These are phyloP conservation scores for Procambarus clarkii DNA, from an alignment of 1,140 invertebrate genomes.

Conservation along the genomic window DNA sequence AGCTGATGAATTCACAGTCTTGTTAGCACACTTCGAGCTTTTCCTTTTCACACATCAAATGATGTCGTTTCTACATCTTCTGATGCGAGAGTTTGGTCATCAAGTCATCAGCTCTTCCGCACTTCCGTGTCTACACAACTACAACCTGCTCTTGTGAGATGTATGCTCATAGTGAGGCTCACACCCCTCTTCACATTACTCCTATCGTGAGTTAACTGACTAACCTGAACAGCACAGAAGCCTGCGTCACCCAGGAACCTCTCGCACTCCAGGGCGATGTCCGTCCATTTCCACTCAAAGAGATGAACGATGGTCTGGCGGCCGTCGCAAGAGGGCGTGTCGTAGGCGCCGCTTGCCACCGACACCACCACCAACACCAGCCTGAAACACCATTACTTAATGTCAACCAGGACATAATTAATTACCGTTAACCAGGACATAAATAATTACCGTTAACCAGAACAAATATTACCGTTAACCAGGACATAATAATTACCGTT, in stretches of 20 bases:
- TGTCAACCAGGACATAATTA: neutral
- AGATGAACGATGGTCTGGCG: slow-evolving; percentile 72
- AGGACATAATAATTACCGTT: no score
- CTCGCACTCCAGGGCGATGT: slow-evolving; percentile 79
- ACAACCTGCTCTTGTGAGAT: neutral
- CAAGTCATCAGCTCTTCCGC: neutral
- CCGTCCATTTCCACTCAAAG: slow-evolving; percentile 48
- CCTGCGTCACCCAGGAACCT: slow-evolving; percentile 77
- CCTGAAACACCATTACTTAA: neutral
- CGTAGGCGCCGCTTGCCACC: slow-evolving; percentile 15
- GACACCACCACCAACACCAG: slow-evolving; percentile 15
- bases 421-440: neutral
- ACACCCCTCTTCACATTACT: neutral
- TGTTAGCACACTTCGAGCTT: no score
- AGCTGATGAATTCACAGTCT: no score
- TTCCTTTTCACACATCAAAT: no score
- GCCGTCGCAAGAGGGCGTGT: slow-evolving; percentile 38
- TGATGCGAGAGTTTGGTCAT: no score
- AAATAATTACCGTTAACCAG: neutral
- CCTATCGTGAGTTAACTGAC: neutral
- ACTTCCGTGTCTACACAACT: neutral
- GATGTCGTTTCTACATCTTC: no score
- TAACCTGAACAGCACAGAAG: slow-evolving; percentile 78
- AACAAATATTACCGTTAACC: no score
- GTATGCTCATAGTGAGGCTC: neutral